Base-by-base conservation (phyloP, 1,140 invertebrate genomes). In the Trissolcus basalis region DNA sequence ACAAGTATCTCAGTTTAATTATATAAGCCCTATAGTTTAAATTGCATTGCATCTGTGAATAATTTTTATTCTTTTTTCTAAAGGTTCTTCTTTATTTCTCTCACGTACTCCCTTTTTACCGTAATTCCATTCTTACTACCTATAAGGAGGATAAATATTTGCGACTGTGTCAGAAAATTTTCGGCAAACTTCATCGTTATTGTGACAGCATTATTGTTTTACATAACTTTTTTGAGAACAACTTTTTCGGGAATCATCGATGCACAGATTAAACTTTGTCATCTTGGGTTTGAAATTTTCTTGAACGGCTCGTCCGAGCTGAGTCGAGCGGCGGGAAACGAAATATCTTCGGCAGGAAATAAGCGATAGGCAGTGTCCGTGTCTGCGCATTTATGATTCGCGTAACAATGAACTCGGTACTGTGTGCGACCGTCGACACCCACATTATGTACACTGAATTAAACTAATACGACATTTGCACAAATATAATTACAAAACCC, bases 121-220 rank as follows among this genome's bases (percentile, higher is more conserved):
- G n/a, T n/a, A n/a, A n/a, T n/a, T n/a, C n/a, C n/a, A n/a, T 27
- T 27, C 19, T 27, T 27, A 27, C 19, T 3, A 27, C 6, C 19
- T 27, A 73, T 39, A 64, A 64, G 61, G 70, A 67, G 61, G 67
- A 73, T 73, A 73, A 73, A 73, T 73, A 73, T 73, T 73, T 73
- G 61, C 70, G 70, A 73, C 70, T 67, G 70, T 73, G 61, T 74
- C 71, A 61, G 45, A 56, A 67, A 61, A 50, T 60, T 55, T 64
- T 12, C 19, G 10, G 39, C 51, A 72, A 43, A 48, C 13, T 10
- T 64, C 44, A 48, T 36, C 41, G 27, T 63, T 59, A 64, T 64
- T 59, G 59, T 58, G 41, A 48, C 59, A 55, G 54, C 14, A 16
- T 71, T 64, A 72, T 65, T 60, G 50, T 39, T 27, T 72, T 72